These are phyloP conservation scores for Scylla paramamosain DNA, from an alignment of 1,140 invertebrate species.

Conservation along the genomic window DNA sequence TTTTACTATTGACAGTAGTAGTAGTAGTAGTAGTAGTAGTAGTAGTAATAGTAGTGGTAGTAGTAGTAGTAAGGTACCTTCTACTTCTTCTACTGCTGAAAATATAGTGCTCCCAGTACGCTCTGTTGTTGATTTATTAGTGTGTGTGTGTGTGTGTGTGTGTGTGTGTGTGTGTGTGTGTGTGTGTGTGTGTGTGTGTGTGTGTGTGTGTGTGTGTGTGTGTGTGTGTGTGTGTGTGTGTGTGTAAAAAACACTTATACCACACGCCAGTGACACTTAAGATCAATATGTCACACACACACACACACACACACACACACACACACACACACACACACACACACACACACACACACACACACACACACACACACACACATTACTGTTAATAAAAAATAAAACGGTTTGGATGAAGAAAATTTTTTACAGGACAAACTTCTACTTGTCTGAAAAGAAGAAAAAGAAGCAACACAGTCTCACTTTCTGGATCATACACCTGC, in stretches of 20 bases:
- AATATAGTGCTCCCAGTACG: too few relatives aligned
- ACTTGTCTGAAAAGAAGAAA: not conserved
- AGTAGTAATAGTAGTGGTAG: not conserved
- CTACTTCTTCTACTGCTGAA: too few relatives aligned
- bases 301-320: not conserved
- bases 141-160: too few relatives aligned
- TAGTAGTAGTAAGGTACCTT: not conserved
- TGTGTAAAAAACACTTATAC: not conserved
- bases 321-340: slow-evolving; percentile 2
- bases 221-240: slow-evolving; percentile 17
- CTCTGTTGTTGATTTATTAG: too few relatives aligned
- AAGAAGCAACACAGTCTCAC: not conserved
- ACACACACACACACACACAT: too few relatives aligned
- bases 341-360: slow-evolving; percentile 13
- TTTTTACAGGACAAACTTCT: not conserved
- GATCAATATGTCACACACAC: slow-evolving; percentile 2
- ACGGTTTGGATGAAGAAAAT: too few relatives aligned
- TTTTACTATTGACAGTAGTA: not conserved
- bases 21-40: not conserved
- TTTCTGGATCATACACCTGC: slow-evolving; percentile 1
- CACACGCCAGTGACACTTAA: not conserved
- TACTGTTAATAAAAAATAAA: too few relatives aligned
- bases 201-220: slow-evolving; percentile 2
- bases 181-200: too few relatives aligned
- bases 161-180: too few relatives aligned